phyloP scores from a whole-genome alignment of 2,797 vertebrate species.

The Centroberyx gerrardi region DNA sequence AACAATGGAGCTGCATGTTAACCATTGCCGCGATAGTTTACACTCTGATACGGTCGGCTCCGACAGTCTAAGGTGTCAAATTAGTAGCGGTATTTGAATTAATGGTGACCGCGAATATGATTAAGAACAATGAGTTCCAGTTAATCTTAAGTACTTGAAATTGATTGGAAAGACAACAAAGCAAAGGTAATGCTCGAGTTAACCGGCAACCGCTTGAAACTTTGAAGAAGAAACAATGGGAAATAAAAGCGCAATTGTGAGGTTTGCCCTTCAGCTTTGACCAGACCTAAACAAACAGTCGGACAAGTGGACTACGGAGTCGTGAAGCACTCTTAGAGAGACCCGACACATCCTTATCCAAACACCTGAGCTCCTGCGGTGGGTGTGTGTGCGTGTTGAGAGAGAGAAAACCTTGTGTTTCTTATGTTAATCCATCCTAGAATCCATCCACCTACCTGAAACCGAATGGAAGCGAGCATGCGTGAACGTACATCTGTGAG shows the following conservation, averaged over 20 bases:
- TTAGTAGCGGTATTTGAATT: slow-evolving; percentile 27
- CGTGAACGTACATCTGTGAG: not conserved
- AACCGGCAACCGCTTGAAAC: not conserved
- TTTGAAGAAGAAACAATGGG: not conserved
- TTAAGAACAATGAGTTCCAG: slow-evolving; percentile 20
- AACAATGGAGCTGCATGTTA: slow-evolving; percentile 30
- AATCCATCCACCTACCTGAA: slow-evolving; percentile 18
- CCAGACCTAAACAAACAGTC: slow-evolving; percentile 28
- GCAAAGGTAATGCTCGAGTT: not conserved
- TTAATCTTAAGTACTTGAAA: slow-evolving; percentile 17
- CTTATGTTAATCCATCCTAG: slow-evolving; percentile 14
- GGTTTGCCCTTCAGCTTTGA: slow-evolving; percentile 24
- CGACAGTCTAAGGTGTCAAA: slow-evolving; percentile 19
- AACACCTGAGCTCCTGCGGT: slow-evolving; percentile 17
- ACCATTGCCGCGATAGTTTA: slow-evolving; percentile 30
- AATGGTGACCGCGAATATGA: slow-evolving; percentile 7
- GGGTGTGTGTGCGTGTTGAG: slow-evolving; percentile 6
- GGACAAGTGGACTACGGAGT: slow-evolving; percentile 25
- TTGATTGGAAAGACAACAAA: slow-evolving; percentile 20
- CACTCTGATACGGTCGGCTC: slow-evolving; percentile 49
- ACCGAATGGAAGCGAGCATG: not conserved
- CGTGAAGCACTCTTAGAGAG: slow-evolving; percentile 29
- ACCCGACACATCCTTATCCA: slow-evolving; percentile 5
- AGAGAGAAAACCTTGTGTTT: not conserved
- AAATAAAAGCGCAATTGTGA: not conserved